phyloP scores from a whole-genome alignment of 2,113 vertebrate genomes.

The Pterocles gutturalis region DNA sequence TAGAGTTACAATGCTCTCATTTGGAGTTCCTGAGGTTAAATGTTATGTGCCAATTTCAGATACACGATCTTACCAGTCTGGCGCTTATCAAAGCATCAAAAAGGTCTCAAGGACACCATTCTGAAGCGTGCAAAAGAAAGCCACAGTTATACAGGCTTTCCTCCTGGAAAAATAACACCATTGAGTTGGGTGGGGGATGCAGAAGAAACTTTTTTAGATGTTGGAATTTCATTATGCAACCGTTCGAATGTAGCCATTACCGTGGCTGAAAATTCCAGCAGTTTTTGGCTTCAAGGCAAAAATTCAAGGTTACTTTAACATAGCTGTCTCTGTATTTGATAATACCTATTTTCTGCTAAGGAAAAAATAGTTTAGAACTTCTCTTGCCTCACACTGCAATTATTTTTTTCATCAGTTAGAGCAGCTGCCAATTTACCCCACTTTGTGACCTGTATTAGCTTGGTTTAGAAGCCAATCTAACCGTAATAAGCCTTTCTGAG shows the following conservation, averaged over 20 bases:
- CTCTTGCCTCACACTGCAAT: slow-evolving; percentile 29
- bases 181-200: not conserved
- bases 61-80: not conserved
- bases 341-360: slow-evolving; percentile 34
- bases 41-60: not conserved
- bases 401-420: slow-evolving; percentile 66
- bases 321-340: slow-evolving; percentile 16
- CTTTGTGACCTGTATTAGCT: slow-evolving; percentile 50
- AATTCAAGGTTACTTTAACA: slow-evolving; percentile 8
- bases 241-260: not conserved
- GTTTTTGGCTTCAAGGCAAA: slow-evolving; percentile 26
- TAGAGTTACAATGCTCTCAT: not conserved
- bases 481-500: slow-evolving; percentile 13
- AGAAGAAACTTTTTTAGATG: not conserved
- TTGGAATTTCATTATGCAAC: not conserved
- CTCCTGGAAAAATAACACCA: not conserved
- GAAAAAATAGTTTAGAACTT: slow-evolving; percentile 54
- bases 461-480: slow-evolving; percentile 56
- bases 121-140: not conserved
- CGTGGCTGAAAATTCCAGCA: not conserved
- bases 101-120: not conserved
- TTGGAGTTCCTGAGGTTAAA: not conserved
- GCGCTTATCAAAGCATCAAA: not conserved
- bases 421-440: slow-evolving; percentile 45
- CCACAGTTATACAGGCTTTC: not conserved